Base-by-base conservation (phyloP, 2,797 vertebrate species). In the Atherinosoma microstoma region DNA sequence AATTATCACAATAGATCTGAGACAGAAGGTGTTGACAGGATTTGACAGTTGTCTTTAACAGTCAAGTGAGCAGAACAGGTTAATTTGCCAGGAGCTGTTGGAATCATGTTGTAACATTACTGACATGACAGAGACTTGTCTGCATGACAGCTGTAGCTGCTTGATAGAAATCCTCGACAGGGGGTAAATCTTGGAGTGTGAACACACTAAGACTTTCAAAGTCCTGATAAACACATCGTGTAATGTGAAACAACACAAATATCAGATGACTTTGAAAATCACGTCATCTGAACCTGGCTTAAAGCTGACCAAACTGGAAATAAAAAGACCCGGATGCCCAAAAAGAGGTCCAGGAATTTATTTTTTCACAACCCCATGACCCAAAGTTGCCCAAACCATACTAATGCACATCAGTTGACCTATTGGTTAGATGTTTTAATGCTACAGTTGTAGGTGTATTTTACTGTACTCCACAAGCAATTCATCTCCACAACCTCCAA, bases 401-500 rank as follows among this genome's bases (percentile, higher is more conserved):
- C n/a, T n/a, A n/a, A n/a, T 32, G 30, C 30, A 32, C 30, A 47
- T 49, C 45, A n/a, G 20, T 49, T 49, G 20, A 49, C 45, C 45
- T 49, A 7, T 49, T 49, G 45, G 45, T 20, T 49, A 2, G 2
- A 49, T 49, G 7, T 22, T n/a, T 10, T 8, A 47, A 47, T 47
- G 18, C 20, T 20, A n/a, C 42, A 47, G 18, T 47, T n/a, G 2
- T 8, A n/a, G 2, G 20, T 49, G 20, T 49, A 49, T n/a, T 49
- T 49, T 49, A n/a, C 8, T 49, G 20, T 49, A n/a, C 45, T 49
- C 45, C 12, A 54, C 22, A 8, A 40, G 11, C 2, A 9, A 13
- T 27, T 53, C 10, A 53, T 53, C 11, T 53, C 9, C 22, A 53
- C 3, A 73, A 58, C 70, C 59, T 78, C 47, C 57, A 76, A 71